Evolutionary conservation across 92 coral and sea anemone species (phyloP).

Genomic region (Isaurus tuberculatus): DNA sequence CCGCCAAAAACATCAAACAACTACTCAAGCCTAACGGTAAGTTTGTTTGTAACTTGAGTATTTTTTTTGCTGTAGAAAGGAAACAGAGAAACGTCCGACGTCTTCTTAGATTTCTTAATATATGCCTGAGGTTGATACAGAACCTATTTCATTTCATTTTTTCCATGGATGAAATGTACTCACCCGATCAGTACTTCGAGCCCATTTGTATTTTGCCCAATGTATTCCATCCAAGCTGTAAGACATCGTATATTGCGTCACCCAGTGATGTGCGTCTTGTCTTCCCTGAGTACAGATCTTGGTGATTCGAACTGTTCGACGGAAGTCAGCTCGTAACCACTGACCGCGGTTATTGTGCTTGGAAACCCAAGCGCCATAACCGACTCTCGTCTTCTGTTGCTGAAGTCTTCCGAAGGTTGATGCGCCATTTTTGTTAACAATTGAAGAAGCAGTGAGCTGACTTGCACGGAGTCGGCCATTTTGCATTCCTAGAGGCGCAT

Average conservation of each 20-base stretch:
- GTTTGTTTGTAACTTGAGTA: too few relatives aligned
- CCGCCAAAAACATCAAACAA: too few relatives aligned
- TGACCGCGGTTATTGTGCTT: slow-evolving; percentile 39
- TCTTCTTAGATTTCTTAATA: too few relatives aligned
- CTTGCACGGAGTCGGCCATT: slow-evolving; percentile 24
- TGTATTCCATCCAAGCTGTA: slow-evolving; percentile 56
- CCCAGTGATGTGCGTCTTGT: slow-evolving; percentile 32
- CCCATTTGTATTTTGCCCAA: slow-evolving; percentile 48
- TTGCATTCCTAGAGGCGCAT: slow-evolving; percentile 36
- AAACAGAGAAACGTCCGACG: too few relatives aligned
- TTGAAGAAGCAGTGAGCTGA: slow-evolving; percentile 37
- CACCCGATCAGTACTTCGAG: slow-evolving; percentile 31
- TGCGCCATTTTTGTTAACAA: not conserved
- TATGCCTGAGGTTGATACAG: too few relatives aligned
- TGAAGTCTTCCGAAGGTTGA: slow-evolving; percentile 25
- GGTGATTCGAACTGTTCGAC: slow-evolving; percentile 34
- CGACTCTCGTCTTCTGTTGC: slow-evolving; percentile 4
- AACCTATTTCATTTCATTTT: too few relatives aligned
- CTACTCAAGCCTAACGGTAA: too few relatives aligned
- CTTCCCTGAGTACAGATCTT: slow-evolving; percentile 53
- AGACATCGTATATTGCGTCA: slow-evolving; percentile 45
- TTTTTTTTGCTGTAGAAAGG: too few relatives aligned
- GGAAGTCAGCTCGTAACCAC: slow-evolving; percentile 50
- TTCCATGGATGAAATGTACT: not conserved
- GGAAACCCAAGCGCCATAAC: slow-evolving; percentile 61